Base-by-base conservation (phyloP, 1,140 invertebrate genomes). In the Harlomillsia oculata region DNA sequence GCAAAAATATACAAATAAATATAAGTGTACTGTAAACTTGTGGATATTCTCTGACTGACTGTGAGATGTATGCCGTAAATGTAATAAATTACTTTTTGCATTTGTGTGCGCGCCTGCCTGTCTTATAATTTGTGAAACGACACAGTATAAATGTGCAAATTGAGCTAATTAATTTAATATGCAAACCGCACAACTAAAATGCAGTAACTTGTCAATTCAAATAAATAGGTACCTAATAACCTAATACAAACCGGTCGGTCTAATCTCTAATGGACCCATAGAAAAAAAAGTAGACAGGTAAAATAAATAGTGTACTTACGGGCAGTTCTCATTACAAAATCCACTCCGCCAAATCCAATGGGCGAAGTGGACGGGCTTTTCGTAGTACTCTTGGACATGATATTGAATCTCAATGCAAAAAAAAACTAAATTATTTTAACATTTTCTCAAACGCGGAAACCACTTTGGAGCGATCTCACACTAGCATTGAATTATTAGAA, bases 261-360 rank as follows among this genome's bases (percentile, higher is more conserved):
- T n/a, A n/a, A n/a, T n/a, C n/a, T n/a, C n/a, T n/a, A n/a, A n/a
- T n/a, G n/a, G 20, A 30, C 11, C 14, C 32, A 50, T 11, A 36
- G 8, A 13, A 28, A 34, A 23, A 13, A 36, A 5, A 50, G 48
- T 5, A 21, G 9, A 46, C 13, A 14, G 23, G 11, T 21, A 21
- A 26, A 26, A 16, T 8, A 25, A 25, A 46, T 23, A 11, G 5
- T 14, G 11, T 13, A 34, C 48, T 50, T 50, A 50, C 48, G 21
- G 6, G 48, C 48, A 11, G 48, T 50, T 18, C 48, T 8, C 18
- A 50, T 26, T 8, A 50, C 20, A 28, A 50, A 50, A 34, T 50
- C 48, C 25, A 50, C 32, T 34, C 32, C 32, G n/a, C 32, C 32
- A 34, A n/a, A n/a, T n/a, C 32, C 32, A n/a, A 9, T n/a, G 9